Conservation (phyloP, 2,797 vertebrate genomes). For the Sphaeramia orbicularis region DNA sequence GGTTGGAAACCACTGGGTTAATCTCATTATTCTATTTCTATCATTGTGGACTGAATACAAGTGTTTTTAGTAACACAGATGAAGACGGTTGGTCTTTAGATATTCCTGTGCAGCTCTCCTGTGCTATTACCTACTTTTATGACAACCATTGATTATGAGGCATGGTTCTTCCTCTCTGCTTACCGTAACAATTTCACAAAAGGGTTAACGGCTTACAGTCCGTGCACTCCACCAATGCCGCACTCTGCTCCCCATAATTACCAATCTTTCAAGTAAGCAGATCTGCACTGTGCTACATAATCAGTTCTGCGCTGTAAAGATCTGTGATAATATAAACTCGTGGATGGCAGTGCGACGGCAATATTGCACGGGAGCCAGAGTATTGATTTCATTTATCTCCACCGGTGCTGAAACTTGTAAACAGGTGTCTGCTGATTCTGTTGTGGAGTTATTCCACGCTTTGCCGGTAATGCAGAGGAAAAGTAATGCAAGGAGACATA, state of each 20-base stretch:
- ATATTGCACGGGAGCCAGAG: constrained; percentile 43
- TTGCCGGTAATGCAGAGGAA: constrained; percentile 59
- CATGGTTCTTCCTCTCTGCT: constrained; percentile 44
- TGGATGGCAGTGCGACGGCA: constrained; percentile 13
- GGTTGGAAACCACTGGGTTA: no score
- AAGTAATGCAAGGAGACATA: constrained; percentile 64
- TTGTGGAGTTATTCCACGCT: constrained; percentile 49
- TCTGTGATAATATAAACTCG: constrained; percentile 40
- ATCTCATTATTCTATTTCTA: not conserved
- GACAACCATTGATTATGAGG: constrained; percentile 50
- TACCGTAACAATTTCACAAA: constrained; percentile 57
- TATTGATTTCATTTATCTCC: constrained; percentile 72
- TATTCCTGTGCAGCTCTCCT: constrained; percentile 30
- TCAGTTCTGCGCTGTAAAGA: constrained; percentile 45
- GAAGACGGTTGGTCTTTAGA: not conserved
- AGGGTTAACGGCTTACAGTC: constrained; percentile 47
- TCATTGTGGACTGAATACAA: not conserved
- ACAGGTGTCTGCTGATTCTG: constrained; percentile 66
- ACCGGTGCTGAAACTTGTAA: constrained; percentile 59
- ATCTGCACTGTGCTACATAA: constrained; percentile 54
- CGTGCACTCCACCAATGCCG: constrained; percentile 43
- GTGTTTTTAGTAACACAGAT: constrained; percentile 6
- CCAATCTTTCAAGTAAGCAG: constrained; percentile 57
- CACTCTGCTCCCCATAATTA: constrained; percentile 53
- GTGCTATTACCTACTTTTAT: constrained; percentile 50